Percentiles rank a stretch among this genome's conserved stretches.
phyloP scores from a whole-genome alignment of 2,888 invertebrate genomes.

The Melinaea marsaeus region DNA sequence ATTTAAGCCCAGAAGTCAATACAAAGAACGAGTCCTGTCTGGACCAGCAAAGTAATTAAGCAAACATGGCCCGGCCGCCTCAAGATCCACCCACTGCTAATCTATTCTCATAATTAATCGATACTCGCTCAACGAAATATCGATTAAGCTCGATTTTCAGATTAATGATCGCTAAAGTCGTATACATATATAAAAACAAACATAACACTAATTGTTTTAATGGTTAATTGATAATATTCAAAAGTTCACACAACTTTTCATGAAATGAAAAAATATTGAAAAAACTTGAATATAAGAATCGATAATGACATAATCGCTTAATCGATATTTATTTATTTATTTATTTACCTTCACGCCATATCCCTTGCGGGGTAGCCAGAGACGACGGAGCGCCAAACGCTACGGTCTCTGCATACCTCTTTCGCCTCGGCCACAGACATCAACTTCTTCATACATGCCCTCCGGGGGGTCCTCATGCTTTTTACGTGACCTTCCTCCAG shows the following conservation, averaged over 20 bases:
- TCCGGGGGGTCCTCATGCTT: too few species aligned
- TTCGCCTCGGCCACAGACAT: too few species aligned
- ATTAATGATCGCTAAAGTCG: slow-evolving; percentile 38
- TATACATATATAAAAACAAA: slow-evolving; percentile 12
- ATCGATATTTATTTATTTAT: too few species aligned
- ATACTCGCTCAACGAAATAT: slow-evolving; percentile 47
- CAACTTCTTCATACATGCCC: too few species aligned
- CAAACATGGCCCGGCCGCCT: slow-evolving; percentile 66
- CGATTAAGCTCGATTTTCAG: slow-evolving; percentile 45
- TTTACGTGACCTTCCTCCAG: too few species aligned
- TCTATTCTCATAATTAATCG: slow-evolving; percentile 69
- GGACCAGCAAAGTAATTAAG: slow-evolving; percentile 63
- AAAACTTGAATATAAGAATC: neutral
- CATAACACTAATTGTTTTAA: neutral
- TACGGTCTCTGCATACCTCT: too few species aligned
- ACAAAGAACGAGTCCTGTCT: slow-evolving; percentile 44
- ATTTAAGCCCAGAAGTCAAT: slow-evolving; percentile 31
- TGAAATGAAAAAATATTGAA: neutral
- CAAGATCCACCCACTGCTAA: slow-evolving; percentile 60
- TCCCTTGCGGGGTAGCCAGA: too few species aligned
- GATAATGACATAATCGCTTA: slow-evolving; percentile 23
- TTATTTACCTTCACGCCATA: too few species aligned
- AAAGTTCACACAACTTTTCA: neutral
- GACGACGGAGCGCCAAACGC: too few species aligned
- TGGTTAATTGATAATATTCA: neutral